These are phyloP conservation scores for Tenebrio molitor DNA, from an alignment of 1,140 invertebrate species.

Conservation along the genomic window DNA sequence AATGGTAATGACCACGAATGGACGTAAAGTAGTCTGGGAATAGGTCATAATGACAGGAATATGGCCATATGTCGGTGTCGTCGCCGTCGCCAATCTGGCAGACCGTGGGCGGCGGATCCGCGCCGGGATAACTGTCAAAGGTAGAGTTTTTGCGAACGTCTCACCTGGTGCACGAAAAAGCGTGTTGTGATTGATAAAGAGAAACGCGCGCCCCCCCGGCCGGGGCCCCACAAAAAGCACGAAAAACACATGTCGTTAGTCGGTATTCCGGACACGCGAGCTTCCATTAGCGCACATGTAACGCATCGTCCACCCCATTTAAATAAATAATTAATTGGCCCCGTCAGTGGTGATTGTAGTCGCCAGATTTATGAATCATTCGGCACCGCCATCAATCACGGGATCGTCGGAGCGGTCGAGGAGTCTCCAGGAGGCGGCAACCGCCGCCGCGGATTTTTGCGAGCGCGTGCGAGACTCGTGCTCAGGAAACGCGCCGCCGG, in stretches of 20 bases:
- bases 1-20: conserved; percentile 18
- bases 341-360: conserved; percentile 13
- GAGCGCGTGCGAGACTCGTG: conserved; percentile 45
- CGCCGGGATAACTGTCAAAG: too few relatives aligned
- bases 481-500: conserved; percentile 15
- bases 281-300: conserved; percentile 31
- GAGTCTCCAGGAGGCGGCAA: too few relatives aligned
- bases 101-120: too few relatives aligned
- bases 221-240: neutral
- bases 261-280: conserved; percentile 11
- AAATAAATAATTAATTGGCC: conserved; percentile 31
- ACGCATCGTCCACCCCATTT: conserved; percentile 28
- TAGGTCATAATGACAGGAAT: conserved; percentile 11
- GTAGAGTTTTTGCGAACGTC: too few relatives aligned
- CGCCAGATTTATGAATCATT: conserved; percentile 32
- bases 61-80: conserved; percentile 10
- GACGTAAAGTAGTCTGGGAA: neutral
- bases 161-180: neutral
- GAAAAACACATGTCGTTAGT: conserved; percentile 38
- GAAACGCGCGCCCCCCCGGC: neutral
- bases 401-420: neutral
- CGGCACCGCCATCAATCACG: conserved; percentile 12
- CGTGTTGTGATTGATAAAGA: conserved; percentile 27
- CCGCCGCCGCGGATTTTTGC: too few relatives aligned
- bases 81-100: neutral